Percentiles rank a stretch among this genome's conserved stretches.
phyloP scores from a whole-genome alignment of 2,888 invertebrate genomes.

The Acronicta aceris region DNA sequence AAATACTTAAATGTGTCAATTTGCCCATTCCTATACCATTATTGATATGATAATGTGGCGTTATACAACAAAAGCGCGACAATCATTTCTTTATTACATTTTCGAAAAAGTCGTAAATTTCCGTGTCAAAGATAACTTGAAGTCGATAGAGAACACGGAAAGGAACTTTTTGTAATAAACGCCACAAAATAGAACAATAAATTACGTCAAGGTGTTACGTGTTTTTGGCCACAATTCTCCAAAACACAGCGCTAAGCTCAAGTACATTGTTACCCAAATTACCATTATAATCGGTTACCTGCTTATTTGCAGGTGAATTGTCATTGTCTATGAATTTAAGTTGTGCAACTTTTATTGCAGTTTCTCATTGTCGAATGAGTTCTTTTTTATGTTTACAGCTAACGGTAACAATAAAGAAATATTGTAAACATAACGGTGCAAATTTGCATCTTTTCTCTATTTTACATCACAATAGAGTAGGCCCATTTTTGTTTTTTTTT shows the following conservation, averaged over 20 bases:
- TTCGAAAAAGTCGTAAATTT: slow-evolving; percentile 74
- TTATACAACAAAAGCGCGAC: slow-evolving; percentile 31
- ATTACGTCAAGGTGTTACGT: slow-evolving; percentile 86
- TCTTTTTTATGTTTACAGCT: slow-evolving; percentile 76
- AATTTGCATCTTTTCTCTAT: slow-evolving; percentile 81
- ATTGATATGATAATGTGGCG: slow-evolving; percentile 46
- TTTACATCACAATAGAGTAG: slow-evolving; percentile 78
- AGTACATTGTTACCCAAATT: slow-evolving; percentile 80
- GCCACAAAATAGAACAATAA: slow-evolving; percentile 81
- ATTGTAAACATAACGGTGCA: slow-evolving; percentile 84
- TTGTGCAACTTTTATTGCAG: slow-evolving; percentile 77
- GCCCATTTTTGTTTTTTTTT: slow-evolving; percentile 62
- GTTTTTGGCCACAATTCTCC: slow-evolving; percentile 84
- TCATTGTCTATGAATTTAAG: slow-evolving; percentile 74
- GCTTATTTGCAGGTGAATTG: slow-evolving; percentile 83
- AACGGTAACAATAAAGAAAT: slow-evolving; percentile 75
- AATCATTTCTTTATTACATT: slow-evolving; percentile 47
- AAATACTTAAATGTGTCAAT: slow-evolving; percentile 13
- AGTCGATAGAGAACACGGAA: slow-evolving; percentile 86
- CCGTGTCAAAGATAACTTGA: slow-evolving; percentile 80
- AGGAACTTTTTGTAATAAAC: slow-evolving; percentile 85
- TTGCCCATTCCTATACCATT: slow-evolving; percentile 8
- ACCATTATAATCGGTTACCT: slow-evolving; percentile 88
- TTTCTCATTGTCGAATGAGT: slow-evolving; percentile 68
- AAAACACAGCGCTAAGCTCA: slow-evolving; percentile 79